Conservation (phyloP, 2,797 vertebrate genomes). For the Diplodus sargus region DNA sequence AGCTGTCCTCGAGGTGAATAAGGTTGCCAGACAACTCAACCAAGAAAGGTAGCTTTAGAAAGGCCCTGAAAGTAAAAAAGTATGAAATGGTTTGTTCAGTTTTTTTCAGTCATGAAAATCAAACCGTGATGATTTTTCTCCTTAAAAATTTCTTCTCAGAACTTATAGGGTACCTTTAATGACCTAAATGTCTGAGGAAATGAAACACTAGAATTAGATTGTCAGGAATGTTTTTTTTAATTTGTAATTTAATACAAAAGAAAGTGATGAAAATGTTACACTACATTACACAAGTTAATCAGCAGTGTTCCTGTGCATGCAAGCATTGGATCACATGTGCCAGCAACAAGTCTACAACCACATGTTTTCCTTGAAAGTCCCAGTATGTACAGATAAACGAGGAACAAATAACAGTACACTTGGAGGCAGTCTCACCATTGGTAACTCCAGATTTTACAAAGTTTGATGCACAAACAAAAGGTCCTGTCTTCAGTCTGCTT, state of each 20-base stretch:
- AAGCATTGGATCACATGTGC: conserved; percentile 56
- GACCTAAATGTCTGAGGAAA: neutral
- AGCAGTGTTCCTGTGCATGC: conserved; percentile 64
- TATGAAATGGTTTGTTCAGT: no score
- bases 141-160: no score
- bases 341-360: conserved; percentile 59
- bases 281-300: conserved; percentile 54
- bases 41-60: no score
- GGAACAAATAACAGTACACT: conserved; percentile 43
- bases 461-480: conserved; percentile 51
- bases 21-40: no score
- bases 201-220: conserved; percentile 8
- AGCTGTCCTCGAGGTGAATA: no score
- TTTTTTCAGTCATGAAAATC: no score
- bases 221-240: conserved; percentile 45
- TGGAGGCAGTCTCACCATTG: conserved; percentile 52
- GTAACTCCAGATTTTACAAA: conserved; percentile 37
- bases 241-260: conserved; percentile 77
- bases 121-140: no score
- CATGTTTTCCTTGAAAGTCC: conserved; percentile 40
- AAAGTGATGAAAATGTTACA: conserved; percentile 66
- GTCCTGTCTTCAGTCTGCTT: conserved; percentile 40
- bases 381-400: conserved; percentile 45
- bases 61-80: no score
- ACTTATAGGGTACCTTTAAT: no score